Percentiles rank a stretch among this genome's conserved stretches.
These are phyloP conservation scores for Pyrrhosoma nymphula DNA, from an alignment of 2,888 invertebrate genomes.

Conservation along the genomic window DNA sequence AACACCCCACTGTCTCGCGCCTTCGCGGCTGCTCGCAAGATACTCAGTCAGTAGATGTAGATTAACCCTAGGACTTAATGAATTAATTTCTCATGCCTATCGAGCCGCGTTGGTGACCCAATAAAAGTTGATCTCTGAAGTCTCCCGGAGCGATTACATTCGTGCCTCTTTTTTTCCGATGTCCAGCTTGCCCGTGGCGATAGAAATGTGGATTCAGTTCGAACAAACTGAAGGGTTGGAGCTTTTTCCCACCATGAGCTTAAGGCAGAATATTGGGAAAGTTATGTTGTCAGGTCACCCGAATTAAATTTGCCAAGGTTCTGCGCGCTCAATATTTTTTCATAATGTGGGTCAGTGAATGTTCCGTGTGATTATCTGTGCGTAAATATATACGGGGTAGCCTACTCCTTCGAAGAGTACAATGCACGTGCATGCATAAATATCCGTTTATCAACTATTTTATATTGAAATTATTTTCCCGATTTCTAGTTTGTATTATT, in stretches of 20 bases:
- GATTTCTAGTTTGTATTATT: too few relatives aligned
- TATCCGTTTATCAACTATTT: too few relatives aligned
- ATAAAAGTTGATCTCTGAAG: background rate
- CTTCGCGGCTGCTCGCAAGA: too few relatives aligned
- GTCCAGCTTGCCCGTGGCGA: background rate
- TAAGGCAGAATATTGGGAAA: background rate
- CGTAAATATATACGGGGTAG: too few relatives aligned
- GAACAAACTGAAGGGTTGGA: background rate
- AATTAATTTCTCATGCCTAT: background rate
- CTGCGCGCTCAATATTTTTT: background rate
- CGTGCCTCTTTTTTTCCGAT: background rate
- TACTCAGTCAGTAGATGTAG: background rate
- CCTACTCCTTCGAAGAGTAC: too few relatives aligned
- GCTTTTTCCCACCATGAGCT: background rate
- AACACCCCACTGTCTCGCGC: too few relatives aligned
- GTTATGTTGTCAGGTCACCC: background rate
- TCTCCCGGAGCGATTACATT: background rate
- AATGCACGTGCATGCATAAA: too few relatives aligned
- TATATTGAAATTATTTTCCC: too few relatives aligned
- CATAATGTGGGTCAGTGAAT: too few relatives aligned
- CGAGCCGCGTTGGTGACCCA: background rate
- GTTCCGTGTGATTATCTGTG: too few relatives aligned
- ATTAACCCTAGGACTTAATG: background rate
- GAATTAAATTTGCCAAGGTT: background rate
- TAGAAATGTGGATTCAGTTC: background rate